A percentile compares a stretch with the other conserved stretches of the same genome.
phyloP scores from a whole-genome alignment of 2,888 invertebrate species.

The Argyra leucocephala region DNA sequence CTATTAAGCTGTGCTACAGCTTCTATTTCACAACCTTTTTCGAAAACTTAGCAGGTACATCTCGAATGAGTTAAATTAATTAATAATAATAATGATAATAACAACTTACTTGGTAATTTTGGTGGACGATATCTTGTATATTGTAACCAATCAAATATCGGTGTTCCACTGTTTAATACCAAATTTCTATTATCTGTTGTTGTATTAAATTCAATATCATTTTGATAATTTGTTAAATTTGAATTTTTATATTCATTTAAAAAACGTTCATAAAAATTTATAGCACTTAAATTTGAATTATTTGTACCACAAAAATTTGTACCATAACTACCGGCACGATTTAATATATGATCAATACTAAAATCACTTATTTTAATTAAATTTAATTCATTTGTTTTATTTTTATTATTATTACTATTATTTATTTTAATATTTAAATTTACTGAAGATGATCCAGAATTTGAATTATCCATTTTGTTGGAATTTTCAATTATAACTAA shows the following conservation, averaged over 20 bases:
- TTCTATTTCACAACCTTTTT: no score
- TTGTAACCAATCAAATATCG: conserved; percentile 52
- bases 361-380: conserved; percentile 43
- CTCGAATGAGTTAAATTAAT: no score
- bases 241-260: conserved; percentile 10
- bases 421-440: not conserved
- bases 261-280: conserved; percentile 12
- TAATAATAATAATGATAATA: no score
- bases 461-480: conserved; percentile 23
- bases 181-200: not conserved
- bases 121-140: conserved; percentile 64
- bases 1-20: no score
- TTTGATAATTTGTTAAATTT: conserved; percentile 6
- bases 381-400: not conserved
- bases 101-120: conserved; percentile 54
- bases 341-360: conserved; percentile 53
- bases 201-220: not conserved
- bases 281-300: conserved; percentile 25
- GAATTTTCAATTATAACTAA: conserved; percentile 24
- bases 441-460: not conserved
- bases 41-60: no score
- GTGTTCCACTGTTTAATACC: conserved; percentile 21
- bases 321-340: conserved; percentile 46
- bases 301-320: conserved; percentile 33
- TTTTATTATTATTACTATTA: not conserved